phyloP scores from a whole-genome alignment of 2,113 vertebrate genomes.

The Hypocryptadius cinnamomeus region DNA sequence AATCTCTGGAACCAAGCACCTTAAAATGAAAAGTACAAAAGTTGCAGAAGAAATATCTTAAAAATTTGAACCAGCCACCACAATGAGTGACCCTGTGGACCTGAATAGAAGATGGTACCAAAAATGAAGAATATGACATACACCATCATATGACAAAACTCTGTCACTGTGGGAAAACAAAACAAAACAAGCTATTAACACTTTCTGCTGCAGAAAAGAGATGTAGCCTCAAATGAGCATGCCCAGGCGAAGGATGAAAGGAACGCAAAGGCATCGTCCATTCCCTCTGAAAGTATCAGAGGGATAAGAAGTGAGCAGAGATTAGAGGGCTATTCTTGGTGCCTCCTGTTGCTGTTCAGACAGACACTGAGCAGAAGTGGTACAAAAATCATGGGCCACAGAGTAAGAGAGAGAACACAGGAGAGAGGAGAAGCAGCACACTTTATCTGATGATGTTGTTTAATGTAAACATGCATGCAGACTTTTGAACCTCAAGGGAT shows the following conservation, averaged over 20 bases:
- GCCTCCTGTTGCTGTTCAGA: neutral
- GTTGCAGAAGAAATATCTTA: neutral
- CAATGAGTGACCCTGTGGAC: neutral
- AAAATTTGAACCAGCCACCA: neutral
- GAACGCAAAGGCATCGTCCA: neutral
- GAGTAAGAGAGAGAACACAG: neutral
- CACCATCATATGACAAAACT: neutral
- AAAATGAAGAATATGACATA: neutral
- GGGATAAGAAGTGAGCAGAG: neutral
- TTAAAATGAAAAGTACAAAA: neutral
- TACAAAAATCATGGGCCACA: neutral
- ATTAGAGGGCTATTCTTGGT: constrained; percentile 23
- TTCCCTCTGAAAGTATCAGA: neutral
- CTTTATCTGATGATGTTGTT: neutral
- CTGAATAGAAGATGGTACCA: neutral
- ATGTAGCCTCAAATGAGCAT: neutral
- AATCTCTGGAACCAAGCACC: neutral
- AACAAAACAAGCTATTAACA: neutral
- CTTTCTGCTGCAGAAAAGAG: neutral
- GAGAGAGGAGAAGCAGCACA: neutral
- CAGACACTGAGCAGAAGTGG: neutral
- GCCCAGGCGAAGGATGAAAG: neutral
- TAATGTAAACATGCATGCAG: neutral
- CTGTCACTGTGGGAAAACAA: neutral
- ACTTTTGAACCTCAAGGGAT: neutral